These are phyloP conservation scores for Loris lydekkerianus DNA, from an alignment of 2,797 vertebrate species.

Conservation along the genomic window DNA sequence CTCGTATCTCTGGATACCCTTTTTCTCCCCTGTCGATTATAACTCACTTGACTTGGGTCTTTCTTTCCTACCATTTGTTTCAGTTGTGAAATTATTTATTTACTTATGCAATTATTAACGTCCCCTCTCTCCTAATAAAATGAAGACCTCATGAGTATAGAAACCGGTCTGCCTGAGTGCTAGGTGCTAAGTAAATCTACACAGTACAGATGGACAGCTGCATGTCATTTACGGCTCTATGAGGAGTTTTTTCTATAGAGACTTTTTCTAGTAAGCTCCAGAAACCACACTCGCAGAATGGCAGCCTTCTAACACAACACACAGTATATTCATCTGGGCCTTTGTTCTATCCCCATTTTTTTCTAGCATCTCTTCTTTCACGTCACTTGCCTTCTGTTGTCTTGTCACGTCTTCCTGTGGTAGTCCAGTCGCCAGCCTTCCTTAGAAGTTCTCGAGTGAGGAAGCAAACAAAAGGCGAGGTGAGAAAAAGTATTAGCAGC, in stretches of 20 bases:
- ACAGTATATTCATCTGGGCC: neutral
- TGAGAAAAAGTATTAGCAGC: neutral
- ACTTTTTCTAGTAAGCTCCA: neutral
- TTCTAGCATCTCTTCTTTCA: neutral
- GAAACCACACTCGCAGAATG: neutral
- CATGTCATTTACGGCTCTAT: neutral
- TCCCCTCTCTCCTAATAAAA: neutral
- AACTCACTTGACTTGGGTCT: neutral
- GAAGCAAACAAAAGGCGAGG: neutral
- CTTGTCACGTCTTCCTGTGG: neutral
- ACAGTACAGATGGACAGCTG: neutral
- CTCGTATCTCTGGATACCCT: neutral
- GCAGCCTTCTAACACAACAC: neutral
- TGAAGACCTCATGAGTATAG: neutral
- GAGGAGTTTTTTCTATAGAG: neutral
- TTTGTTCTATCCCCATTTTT: neutral
- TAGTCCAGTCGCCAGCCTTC: neutral
- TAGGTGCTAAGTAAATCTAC: neutral
- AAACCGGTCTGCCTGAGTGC: neutral
- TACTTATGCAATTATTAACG: neutral
- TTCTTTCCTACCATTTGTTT: slow-evolving; percentile 4
- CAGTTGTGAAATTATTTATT: slow-evolving; percentile 34
- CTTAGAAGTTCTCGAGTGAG: neutral
- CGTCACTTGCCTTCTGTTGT: neutral
- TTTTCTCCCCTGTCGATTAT: neutral